Evolutionary conservation across 2,888 invertebrate species (phyloP).

Genomic region (Pammene fasciana): DNA sequence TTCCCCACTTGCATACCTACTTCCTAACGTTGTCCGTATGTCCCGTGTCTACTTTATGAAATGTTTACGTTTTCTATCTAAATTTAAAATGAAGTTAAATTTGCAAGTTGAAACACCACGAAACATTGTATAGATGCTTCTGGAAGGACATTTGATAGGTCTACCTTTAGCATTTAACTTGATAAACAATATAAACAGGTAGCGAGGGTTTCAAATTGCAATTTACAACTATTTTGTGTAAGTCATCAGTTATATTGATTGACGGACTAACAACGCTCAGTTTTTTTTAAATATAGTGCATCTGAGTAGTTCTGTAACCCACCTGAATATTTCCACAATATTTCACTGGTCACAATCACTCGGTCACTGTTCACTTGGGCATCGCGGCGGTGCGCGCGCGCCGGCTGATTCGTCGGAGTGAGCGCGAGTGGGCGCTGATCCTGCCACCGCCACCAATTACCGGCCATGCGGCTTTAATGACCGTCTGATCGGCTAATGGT

Average conservation of each 20-base stretch:
- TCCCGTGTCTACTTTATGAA: conserved; percentile 22
- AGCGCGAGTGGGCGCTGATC: conserved; percentile 53
- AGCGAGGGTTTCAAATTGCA: conserved; percentile 46
- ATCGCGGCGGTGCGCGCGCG: conserved; percentile 58
- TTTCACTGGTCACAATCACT: conserved; percentile 58
- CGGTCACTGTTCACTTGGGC: conserved; percentile 56
- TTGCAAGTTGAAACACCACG: background rate
- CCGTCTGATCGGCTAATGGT: conserved; percentile 29
- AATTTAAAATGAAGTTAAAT: conserved; percentile 7
- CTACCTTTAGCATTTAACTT: conserved; percentile 12
- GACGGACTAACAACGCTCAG: background rate
- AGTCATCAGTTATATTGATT: background rate
- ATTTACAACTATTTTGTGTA: conserved; percentile 33
- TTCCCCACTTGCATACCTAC: background rate
- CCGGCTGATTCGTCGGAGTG: conserved; percentile 67
- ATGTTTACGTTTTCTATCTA: conserved; percentile 25
- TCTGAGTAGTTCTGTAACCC: conserved; percentile 48
- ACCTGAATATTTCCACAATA: conserved; percentile 57
- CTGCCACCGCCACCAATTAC: conserved; percentile 48
- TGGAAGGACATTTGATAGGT: conserved; percentile 26
- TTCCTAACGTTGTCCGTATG: conserved; percentile 13
- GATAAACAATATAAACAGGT: conserved; percentile 25
- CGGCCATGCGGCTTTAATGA: conserved; percentile 43
- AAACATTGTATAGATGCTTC: conserved; percentile 19
- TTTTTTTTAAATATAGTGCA: background rate